Base-by-base conservation (phyloP, 2,113 vertebrate species). In the Urocolius indicus region DNA sequence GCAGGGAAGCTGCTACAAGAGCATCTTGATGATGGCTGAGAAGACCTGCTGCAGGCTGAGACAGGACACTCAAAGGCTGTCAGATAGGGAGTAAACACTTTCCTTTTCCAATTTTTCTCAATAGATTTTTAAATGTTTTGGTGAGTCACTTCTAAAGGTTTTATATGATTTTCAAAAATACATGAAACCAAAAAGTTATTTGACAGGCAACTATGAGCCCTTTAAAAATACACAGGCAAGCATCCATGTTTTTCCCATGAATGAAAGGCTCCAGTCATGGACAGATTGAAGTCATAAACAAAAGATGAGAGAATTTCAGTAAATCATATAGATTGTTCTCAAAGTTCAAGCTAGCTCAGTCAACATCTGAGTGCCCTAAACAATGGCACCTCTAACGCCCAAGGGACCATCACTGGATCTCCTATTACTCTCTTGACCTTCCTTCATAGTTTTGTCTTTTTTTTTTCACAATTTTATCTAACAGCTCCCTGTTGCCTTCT, bases 231-330 rank as follows among this genome's bases (percentile, higher is more conserved):
- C 24, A 51, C 6, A 38, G 55, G 63, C 51, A 81, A 94, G 32
- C 61, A 86, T 49, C 34, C 32, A 7, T 7, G 13, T 72, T 93
- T 95, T 61, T 86, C 36, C 24, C 24, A 43, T 23, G 72, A 92
- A 80, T 72, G 88, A 94, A 94, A 92, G 61, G 26, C 29, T 10
- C 3, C 24, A 78, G 65, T 68, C 82, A 84, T 89, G 57, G 76
- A 77, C 48, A 62, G 84, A 88, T 38, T 43, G 58, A 36, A 74
- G 10, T 72, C 54, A 93, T 84, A 80, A 95, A 96, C 92, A 87
- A 95, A 96, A 95, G 76, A 94, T 66, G 76, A 45, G 3, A 92
- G n/a, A 88, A 95, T 92, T 58, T 48, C 85, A 95, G 76, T 81
- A 91, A 93, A 29, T 71, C 48, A 34, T n/a, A 87, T 15, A 81